Base-by-base conservation (phyloP, 2,113 vertebrate genomes). In the Gobio gobio region DNA sequence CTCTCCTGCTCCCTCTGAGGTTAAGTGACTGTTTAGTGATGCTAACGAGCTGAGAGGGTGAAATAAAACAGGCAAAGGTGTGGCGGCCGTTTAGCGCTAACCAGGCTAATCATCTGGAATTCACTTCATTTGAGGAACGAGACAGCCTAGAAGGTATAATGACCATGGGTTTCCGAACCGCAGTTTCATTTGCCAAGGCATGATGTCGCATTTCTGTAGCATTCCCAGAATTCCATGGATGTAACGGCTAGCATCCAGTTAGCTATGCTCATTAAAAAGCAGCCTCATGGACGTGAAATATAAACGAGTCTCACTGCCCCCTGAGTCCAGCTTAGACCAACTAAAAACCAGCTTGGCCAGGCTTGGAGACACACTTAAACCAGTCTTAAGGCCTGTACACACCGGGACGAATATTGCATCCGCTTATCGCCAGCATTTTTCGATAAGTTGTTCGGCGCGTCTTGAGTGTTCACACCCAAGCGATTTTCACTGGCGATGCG, bases 21-120 rank as follows among this genome's bases (percentile, higher is more conserved):
- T 85, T 86, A 92, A 92, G 89, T 89, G 90, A 88, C 91, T 90
- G 92, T 90, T 92, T 85, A 86, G 89, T 90, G 91, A 91, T 88
- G 88, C 89, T 93, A 93, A 95, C 91, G 91, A 93, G 92, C 92
- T 92, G 90, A 90, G 91, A 92, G 91, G 78, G 89, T 83, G 89
- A 89, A 88, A 87, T 78, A 89, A 86, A 85, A 85, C 86, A 82
- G 85, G 20, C 78, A 72, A 88, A 93, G 89, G 89, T 93, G 93
- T 91, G 89, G 86, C 80, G 75, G 88, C 89, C 91, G 86, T 89
- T 92, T 93, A 93, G 89, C 49, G 83, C 90, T 89, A 33, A 16
- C 66, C 81, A 29, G 56, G 45, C 78, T 82, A 80, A 84, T 86
- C 77, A 68, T 66, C 64, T 83, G 70, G 61, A 77, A 18, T 12